Conservation (phyloP, 2,113 vertebrate species). For the Hemichromis elongatus region DNA sequence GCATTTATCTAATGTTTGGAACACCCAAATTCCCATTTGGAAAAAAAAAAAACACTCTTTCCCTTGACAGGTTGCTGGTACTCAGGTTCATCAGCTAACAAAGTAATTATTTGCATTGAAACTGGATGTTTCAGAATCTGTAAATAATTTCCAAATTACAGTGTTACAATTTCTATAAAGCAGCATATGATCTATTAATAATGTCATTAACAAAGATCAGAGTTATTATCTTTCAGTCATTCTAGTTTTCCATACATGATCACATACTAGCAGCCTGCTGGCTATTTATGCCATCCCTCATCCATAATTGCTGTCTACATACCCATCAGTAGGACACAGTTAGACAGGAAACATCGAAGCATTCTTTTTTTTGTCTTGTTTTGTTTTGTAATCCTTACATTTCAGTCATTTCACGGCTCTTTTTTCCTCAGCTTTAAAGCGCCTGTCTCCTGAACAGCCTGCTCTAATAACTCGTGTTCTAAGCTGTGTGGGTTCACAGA, state of each 20-base stretch:
- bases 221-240: not conserved
- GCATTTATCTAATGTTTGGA: not conserved
- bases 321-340: not conserved
- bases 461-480: constrained; percentile 11
- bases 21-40: not conserved
- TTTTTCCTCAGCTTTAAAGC: not conserved
- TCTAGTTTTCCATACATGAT: not conserved
- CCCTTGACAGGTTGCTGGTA: too few relatives aligned
- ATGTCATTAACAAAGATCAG: not conserved
- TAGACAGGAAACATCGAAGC: not conserved
- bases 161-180: not conserved
- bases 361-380: not conserved
- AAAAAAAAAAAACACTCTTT: too few relatives aligned
- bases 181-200: not conserved
- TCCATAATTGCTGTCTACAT: not conserved
- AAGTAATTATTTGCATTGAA: not conserved
- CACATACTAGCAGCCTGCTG: not conserved
- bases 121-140: not conserved
- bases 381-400: not conserved
- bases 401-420: not conserved
- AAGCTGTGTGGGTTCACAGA: not conserved
- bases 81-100: not conserved
- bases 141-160: not conserved
- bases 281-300: not conserved
- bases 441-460: not conserved